phyloP scores from a whole-genome alignment of 2,113 vertebrate species.

The Blennius ocellaris region DNA sequence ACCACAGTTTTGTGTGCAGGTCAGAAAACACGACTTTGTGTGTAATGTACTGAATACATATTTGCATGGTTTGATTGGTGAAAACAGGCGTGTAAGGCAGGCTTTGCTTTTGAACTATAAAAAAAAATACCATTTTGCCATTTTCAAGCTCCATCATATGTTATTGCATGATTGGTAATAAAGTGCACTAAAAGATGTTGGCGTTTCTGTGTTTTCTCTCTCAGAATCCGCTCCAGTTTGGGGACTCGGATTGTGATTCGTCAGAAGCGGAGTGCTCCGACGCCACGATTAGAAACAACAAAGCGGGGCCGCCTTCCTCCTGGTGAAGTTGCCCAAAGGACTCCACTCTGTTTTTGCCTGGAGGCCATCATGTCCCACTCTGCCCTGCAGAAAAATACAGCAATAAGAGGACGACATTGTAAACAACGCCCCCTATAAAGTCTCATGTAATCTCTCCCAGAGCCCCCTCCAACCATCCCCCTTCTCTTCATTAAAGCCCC shows the following conservation, averaged over 20 bases:
- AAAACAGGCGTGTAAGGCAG: too few relatives aligned
- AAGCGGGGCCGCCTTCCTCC: slow-evolving; percentile 91
- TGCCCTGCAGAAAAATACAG: slow-evolving; percentile 66
- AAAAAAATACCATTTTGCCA: too few relatives aligned
- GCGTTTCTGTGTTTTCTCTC: slow-evolving; percentile 28
- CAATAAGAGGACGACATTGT: slow-evolving; percentile 72
- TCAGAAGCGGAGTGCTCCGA: slow-evolving; percentile 98
- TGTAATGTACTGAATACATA: too few relatives aligned
- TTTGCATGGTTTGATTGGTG: too few relatives aligned
- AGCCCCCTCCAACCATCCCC: background rate
- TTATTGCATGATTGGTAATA: too few relatives aligned
- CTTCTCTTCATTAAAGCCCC: slow-evolving; percentile 7
- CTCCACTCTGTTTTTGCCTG: slow-evolving; percentile 52
- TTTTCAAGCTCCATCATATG: too few relatives aligned
- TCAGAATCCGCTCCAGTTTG: slow-evolving; percentile 93
- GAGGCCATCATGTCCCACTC: slow-evolving; percentile 59
- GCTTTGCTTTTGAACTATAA: too few relatives aligned
- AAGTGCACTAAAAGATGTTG: background rate
- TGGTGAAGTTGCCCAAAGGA: slow-evolving; percentile 86
- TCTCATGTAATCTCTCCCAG: slow-evolving; percentile 54
- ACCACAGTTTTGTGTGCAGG: too few relatives aligned
- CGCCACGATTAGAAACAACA: slow-evolving; percentile 95
- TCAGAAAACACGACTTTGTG: too few relatives aligned
- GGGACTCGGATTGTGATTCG: slow-evolving; percentile 94
- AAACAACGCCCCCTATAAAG: slow-evolving; percentile 58